Base-by-base conservation (phyloP, 2,888 invertebrate genomes). In the Drosophila falleni region DNA sequence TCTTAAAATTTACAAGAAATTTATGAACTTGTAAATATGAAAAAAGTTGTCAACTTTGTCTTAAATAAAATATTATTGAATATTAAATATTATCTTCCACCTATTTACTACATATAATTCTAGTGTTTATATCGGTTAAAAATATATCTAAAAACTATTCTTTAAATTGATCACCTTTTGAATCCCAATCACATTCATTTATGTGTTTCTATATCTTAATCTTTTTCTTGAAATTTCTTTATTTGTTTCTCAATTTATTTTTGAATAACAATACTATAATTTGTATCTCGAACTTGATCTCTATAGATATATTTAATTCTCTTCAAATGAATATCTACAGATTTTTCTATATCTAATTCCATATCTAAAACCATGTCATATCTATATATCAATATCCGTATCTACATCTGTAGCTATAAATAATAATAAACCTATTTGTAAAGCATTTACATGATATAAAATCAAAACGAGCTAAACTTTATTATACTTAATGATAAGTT, bases 401-500 rank as follows among this genome's bases (percentile, higher is more conserved):
- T n/a, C 37, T 37, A n/a, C 2, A 37, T 37, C n/a, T 37, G 2
- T 6, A 8, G n/a, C 37, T n/a, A 0, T 35, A 26, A 11, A 11
- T 3, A 13, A 6, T 26, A 8, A 26, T 29, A 46, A 46, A 47
- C 13, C 23, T 8, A 8, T 44, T 19, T 23, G 23, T 6, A 44
- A 6, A 23, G 42, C 23, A 13, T 23, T 44, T 44, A 44, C 19
- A 19, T 44, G 44, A 23, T 44, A 3, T 19, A 23, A 23, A 23
- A 23, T 23, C 23, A 44, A 5, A 23, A 23, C 10, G 8, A 37
- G 11, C 10, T 9, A 15, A 23, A 44, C 26, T 53, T 35, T 26
- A 53, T 61, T 61, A 44, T 51, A 53, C 13, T 26, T 42, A 51
- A 23, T 44, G 33, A 15, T 13, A 10, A 16, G 8, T 53, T 53